Conservation (phyloP, 2,797 vertebrate genomes). For the Coregonus ussuriensis region DNA sequence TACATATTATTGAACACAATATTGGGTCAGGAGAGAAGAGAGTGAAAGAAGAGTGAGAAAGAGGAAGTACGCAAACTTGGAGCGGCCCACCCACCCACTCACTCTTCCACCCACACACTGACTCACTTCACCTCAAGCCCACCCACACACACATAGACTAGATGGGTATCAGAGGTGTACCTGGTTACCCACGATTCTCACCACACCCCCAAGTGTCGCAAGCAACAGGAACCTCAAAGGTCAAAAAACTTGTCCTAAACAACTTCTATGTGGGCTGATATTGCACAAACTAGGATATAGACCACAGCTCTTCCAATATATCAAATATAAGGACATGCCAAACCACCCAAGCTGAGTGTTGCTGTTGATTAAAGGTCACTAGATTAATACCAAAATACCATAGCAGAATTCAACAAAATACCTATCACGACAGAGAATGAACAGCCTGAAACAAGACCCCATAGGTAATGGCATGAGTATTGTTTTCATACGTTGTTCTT, state of each 20-base stretch:
- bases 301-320: background rate
- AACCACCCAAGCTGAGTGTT: background rate
- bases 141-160: background rate
- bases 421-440: no score
- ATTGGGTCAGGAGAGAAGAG: background rate
- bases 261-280: background rate
- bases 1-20: background rate
- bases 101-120: background rate
- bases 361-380: background rate
- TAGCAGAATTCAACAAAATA: background rate
- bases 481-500: slow-evolving; percentile 1
- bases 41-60: background rate
- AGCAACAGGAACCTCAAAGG: background rate
- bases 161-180: background rate
- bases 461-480: background rate
- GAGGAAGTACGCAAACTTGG: background rate
- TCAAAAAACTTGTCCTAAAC: background rate
- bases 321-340: no score
- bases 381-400: background rate
- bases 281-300: background rate
- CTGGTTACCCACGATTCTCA: background rate
- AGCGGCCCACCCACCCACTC: background rate
- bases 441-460: no score
- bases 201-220: background rate
- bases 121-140: background rate